Evolutionary conservation across 2,888 invertebrate species (phyloP).

Genomic region (Machimus atricapillus): DNA sequence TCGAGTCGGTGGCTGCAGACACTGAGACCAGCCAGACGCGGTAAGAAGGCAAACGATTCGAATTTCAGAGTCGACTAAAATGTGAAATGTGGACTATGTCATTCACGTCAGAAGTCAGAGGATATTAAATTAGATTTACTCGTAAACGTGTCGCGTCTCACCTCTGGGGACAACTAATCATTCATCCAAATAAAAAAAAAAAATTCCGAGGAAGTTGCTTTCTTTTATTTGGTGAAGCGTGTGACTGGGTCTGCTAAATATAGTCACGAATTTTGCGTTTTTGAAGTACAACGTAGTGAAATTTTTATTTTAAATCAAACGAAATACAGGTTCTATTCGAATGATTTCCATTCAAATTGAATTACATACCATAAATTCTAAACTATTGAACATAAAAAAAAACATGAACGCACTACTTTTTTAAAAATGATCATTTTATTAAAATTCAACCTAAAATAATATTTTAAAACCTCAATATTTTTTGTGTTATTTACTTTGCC

Average conservation of each 20-base stretch:
- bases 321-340: not conserved
- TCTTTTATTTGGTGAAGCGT: not conserved
- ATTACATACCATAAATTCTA: no score
- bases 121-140: constrained; percentile 1
- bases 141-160: not conserved
- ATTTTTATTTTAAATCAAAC: not conserved
- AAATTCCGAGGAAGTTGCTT: not conserved
- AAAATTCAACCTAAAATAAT: no score
- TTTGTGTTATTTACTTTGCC: no score
- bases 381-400: no score
- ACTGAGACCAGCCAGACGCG: not conserved
- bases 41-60: not conserved
- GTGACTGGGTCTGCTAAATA: not conserved
- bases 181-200: not conserved
- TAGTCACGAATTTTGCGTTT: not conserved
- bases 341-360: not conserved
- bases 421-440: no score
- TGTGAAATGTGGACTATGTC: not conserved
- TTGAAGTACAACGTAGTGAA: not conserved
- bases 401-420: no score
- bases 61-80: not conserved
- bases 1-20: not conserved
- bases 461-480: no score
- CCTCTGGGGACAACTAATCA: not conserved
- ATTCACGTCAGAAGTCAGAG: constrained; percentile 9